A percentile compares a stretch with the other conserved stretches of the same genome.
Evolutionary conservation across 2,113 vertebrate species (phyloP).

Genomic region (Globicephala melas): DNA sequence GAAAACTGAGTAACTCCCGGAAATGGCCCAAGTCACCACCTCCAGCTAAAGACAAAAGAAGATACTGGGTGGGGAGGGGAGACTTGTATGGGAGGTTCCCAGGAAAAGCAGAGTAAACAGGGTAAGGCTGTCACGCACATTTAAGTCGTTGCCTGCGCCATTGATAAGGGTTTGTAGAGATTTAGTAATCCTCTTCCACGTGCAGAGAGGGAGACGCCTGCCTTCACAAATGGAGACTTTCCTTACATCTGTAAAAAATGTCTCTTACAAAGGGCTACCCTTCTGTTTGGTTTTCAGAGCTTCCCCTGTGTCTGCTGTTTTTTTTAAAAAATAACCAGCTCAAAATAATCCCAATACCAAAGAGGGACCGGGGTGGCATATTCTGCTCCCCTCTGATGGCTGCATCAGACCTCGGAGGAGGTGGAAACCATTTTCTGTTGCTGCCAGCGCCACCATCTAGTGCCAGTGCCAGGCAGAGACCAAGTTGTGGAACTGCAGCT

Average conservation of each 20-base stretch:
- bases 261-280: neutral
- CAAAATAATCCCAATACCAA: neutral
- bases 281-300: neutral
- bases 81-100: neutral
- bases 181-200: neutral
- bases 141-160: neutral
- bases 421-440: neutral
- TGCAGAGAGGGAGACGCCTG: neutral
- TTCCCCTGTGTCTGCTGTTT: neutral
- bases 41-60: neutral
- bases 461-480: neutral
- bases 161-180: neutral
- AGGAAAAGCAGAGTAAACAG: neutral
- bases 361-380: neutral
- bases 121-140: neutral
- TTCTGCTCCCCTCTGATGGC: neutral
- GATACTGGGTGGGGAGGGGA: neutral
- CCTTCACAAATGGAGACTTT: neutral
- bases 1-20: neutral
- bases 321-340: neutral
- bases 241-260: neutral
- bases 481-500: neutral
- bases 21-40: neutral
- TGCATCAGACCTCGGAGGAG: neutral
- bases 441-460: neutral